phyloP scores from a whole-genome alignment of 2,113 vertebrate genomes.

The Hemicordylus capensis region DNA sequence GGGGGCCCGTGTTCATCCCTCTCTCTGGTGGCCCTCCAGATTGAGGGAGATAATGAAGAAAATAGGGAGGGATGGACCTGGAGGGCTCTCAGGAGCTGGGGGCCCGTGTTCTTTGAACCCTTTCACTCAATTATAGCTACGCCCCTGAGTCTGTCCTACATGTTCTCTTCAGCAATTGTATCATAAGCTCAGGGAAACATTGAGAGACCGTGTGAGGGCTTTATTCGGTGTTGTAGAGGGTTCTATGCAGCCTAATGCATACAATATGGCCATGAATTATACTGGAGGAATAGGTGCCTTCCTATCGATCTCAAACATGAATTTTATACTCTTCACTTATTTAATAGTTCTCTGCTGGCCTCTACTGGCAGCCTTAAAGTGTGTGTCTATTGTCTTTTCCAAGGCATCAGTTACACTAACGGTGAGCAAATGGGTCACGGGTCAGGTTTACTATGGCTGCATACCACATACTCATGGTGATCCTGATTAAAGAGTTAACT shows the following conservation, averaged over 20 bases:
- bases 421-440: not conserved
- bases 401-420: not conserved
- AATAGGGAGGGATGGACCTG: too few species aligned
- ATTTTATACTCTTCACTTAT: not conserved
- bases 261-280: not conserved
- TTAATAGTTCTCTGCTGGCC: slow-evolving; percentile 63
- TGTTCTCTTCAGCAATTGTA: not conserved
- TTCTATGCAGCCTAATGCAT: not conserved
- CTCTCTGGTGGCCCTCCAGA: too few species aligned
- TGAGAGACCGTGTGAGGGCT: not conserved
- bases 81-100: too few species aligned
- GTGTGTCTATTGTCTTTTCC: not conserved
- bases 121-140: too few species aligned
- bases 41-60: too few species aligned
- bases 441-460: not conserved
- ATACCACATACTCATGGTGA: too few species aligned
- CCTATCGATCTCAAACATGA: not conserved
- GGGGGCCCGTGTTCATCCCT: too few species aligned
- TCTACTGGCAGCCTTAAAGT: slow-evolving; percentile 42
- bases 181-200: not conserved
- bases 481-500: too few species aligned
- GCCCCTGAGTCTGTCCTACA: not conserved
- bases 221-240: not conserved
- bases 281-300: not conserved
- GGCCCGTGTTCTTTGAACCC: too few species aligned